Evolutionary conservation across 1,140 invertebrate species (phyloP).

Genomic region (Eubasilissa regina): DNA sequence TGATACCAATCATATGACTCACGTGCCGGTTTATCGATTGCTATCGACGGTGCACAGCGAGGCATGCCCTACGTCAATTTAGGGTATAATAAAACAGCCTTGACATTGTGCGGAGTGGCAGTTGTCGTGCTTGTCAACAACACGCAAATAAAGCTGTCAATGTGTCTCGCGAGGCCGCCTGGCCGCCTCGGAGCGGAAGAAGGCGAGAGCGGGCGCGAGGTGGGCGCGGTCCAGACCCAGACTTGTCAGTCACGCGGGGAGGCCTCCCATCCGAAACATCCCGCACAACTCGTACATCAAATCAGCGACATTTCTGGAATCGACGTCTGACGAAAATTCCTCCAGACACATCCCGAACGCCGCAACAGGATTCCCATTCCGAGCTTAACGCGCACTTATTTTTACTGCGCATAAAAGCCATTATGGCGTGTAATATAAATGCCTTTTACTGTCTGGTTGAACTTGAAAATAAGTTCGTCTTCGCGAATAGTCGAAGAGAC

Average conservation of each 20-base stretch:
- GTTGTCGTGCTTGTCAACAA: conserved; percentile 47
- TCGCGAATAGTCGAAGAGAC: conserved; percentile 40
- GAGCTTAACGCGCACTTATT: conserved; percentile 58
- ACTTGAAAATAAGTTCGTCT: conserved; percentile 55
- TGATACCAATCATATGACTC: not conserved
- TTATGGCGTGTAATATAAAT: conserved; percentile 61
- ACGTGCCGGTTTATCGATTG: conserved; percentile 26
- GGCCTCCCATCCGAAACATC: conserved; percentile 20
- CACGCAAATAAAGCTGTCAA: conserved; percentile 58
- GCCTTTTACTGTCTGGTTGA: conserved; percentile 60
- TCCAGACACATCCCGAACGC: conserved; percentile 39
- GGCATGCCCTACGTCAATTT: conserved; percentile 53
- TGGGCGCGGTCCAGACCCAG: conserved; percentile 45
- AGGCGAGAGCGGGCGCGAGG: not conserved
- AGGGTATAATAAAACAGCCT: conserved; percentile 55
- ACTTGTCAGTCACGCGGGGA: conserved; percentile 40
- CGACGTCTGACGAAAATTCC: conserved; percentile 41
- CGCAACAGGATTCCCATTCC: conserved; percentile 53
- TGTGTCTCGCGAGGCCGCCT: conserved; percentile 41
- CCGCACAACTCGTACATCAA: conserved; percentile 47
- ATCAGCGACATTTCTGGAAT: conserved; percentile 49
- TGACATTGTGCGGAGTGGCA: conserved; percentile 52
- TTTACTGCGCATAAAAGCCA: conserved; percentile 60
- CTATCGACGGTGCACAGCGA: conserved; percentile 27
- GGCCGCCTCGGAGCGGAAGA: conserved; percentile 21